Evolutionary conservation across 2,113 vertebrate species (phyloP).

Genomic region (Sakesphorus luctuosus): DNA sequence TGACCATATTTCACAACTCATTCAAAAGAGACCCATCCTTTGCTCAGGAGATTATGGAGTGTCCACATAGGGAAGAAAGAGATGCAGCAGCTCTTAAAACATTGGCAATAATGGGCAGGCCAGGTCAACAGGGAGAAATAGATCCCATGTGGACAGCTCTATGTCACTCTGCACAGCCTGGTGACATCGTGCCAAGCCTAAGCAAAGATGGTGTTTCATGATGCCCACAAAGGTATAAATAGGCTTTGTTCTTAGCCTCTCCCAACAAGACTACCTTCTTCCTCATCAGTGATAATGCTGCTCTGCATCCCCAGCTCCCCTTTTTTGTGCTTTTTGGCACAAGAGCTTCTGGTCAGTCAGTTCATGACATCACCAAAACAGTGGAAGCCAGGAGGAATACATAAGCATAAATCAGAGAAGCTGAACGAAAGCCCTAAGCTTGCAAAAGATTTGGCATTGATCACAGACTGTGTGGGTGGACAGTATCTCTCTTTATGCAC

Average conservation of each 20-base stretch:
- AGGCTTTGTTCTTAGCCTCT: background rate
- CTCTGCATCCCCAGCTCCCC: background rate
- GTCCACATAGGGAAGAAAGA: background rate
- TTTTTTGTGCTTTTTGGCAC: background rate
- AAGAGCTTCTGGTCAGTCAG: background rate
- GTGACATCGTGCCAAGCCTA: background rate
- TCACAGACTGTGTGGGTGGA: conserved; percentile 67
- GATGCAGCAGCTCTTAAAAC: background rate
- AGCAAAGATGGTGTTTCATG: background rate
- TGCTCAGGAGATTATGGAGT: background rate
- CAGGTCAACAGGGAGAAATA: background rate
- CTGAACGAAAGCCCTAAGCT: conserved; percentile 45
- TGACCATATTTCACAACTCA: background rate
- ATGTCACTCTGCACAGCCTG: background rate
- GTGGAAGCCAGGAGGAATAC: background rate
- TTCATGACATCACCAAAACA: background rate
- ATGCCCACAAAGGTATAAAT: background rate
- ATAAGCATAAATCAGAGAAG: background rate
- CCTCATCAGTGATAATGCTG: background rate
- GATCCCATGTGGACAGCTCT: background rate
- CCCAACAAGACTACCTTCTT: background rate
- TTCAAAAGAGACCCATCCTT: background rate
- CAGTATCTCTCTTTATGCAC: conserved; percentile 65
- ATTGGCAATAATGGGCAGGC: background rate
- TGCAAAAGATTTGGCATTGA: conserved; percentile 54